Evolutionary conservation across 1,140 invertebrate species (phyloP).

Genomic region (Drosophila biarmipes): DNA sequence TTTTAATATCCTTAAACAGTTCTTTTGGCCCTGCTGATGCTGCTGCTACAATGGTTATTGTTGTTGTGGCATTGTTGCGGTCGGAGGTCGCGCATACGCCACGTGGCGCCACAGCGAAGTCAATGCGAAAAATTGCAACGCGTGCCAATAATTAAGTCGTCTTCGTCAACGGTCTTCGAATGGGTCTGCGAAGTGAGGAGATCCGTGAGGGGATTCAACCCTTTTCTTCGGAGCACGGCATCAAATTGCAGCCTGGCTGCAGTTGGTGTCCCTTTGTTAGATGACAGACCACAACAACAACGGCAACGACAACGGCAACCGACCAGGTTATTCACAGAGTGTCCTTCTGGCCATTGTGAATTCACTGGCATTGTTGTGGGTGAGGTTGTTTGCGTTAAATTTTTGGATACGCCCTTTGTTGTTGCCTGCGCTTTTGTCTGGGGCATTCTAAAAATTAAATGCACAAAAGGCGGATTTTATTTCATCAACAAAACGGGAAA

Average conservation of each 20-base stretch:
- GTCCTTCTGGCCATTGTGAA: constrained; percentile 70
- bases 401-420: constrained; percentile 77
- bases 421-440: constrained; percentile 78
- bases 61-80: constrained; percentile 49
- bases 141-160: constrained; percentile 80
- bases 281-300: constrained; percentile 19
- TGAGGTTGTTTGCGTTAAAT: constrained; percentile 69
- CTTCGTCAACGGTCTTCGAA: constrained; percentile 18
- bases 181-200: constrained; percentile 6
- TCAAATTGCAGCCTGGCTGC: constrained; percentile 74
- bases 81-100: constrained; percentile 71
- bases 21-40: constrained; percentile 11
- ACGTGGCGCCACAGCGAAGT: constrained; percentile 65
- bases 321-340: constrained; percentile 68
- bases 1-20: constrained; percentile 59
- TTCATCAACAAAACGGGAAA: constrained; percentile 82
- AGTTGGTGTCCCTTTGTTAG: constrained; percentile 77
- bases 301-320: constrained; percentile 1
- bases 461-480: constrained; percentile 83
- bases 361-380: constrained; percentile 69
- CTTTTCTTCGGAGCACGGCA: constrained; percentile 44
- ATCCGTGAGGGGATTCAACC: constrained; percentile 9
- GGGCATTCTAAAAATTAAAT: constrained; percentile 81
- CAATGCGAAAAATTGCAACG: constrained; percentile 78
- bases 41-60: constrained; percentile 23